Conservation (phyloP, 2,113 vertebrate genomes). For the Alaudala cheleensis region DNA sequence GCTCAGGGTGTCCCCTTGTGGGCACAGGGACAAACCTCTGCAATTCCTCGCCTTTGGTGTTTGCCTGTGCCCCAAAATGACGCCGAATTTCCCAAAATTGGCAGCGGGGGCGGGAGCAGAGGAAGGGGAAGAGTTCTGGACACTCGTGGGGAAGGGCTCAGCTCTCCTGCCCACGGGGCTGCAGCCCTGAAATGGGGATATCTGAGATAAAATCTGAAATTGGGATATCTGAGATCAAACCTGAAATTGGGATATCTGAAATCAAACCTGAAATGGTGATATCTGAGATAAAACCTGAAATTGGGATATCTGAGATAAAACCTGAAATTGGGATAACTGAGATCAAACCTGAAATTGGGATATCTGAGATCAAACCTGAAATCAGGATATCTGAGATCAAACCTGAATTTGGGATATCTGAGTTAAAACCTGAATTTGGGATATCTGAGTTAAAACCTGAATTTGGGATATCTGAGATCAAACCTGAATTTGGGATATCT, state of each 20-base stretch:
- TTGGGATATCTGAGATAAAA: not conserved
- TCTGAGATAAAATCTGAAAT: too few species aligned
- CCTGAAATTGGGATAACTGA: too few species aligned
- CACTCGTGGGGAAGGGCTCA: too few species aligned
- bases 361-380: not conserved
- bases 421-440: too few species aligned
- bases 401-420: not conserved
- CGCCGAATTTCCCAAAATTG: accelerated
- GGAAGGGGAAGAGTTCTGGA: accelerated
- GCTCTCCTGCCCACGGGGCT: not conserved
- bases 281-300: not conserved
- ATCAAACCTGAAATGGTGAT: too few species aligned
- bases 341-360: not conserved
- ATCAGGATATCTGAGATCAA: too few species aligned
- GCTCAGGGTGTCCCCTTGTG: too few species aligned
- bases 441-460: too few species aligned
- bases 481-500: not conserved
- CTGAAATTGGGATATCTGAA: too few species aligned
- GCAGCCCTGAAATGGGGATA: not conserved
- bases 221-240: too few species aligned
- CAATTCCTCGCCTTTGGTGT: accelerated
- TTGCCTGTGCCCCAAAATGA: not conserved
- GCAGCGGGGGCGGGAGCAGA: too few species aligned
- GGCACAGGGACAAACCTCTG: not conserved
- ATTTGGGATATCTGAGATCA: too few species aligned